Conservation (phyloP, 2,113 vertebrate species). For the Pterocles gutturalis region DNA sequence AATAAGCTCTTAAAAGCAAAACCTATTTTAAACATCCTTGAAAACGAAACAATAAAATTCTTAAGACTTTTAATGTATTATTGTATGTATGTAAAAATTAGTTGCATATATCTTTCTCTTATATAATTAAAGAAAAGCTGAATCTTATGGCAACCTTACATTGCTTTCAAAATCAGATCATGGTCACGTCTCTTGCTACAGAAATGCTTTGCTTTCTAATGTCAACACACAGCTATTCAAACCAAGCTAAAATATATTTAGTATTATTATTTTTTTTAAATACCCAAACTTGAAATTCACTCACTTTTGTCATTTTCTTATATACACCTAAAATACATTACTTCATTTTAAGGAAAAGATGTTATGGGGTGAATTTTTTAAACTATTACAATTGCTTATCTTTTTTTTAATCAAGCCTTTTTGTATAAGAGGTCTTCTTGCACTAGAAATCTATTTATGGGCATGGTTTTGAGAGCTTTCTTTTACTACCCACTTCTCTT, state of each 20-base stretch:
- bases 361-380: neutral
- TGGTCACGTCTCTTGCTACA: neutral
- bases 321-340: neutral
- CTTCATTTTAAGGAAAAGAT: neutral
- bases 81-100: neutral
- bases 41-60: neutral
- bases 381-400: neutral
- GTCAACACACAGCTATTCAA: neutral
- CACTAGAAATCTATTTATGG: neutral
- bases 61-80: neutral
- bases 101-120: neutral
- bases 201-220: neutral
- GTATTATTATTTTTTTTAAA: rapidly evolving
- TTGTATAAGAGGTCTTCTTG: neutral
- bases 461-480: neutral
- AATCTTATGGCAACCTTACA: neutral
- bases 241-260: neutral
- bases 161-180: neutral
- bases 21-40: neutral
- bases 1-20: neutral
- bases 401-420: neutral
- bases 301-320: neutral
- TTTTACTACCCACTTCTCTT: neutral
- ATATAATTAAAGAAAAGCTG: neutral
- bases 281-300: neutral